Base-by-base conservation (phyloP, 2,888 invertebrate species). In the Asteroscopus sphinx region DNA sequence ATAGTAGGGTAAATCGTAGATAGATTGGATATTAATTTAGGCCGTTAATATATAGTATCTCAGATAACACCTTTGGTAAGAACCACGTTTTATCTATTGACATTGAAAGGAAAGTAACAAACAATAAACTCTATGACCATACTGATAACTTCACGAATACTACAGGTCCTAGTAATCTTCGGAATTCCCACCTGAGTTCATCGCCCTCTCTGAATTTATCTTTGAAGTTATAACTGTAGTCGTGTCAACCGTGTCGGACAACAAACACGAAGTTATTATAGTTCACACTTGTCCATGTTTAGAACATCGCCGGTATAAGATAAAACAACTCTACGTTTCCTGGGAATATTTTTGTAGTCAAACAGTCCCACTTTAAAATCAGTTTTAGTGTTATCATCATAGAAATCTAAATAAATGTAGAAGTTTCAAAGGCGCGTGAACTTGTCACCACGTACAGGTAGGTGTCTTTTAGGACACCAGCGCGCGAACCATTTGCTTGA, bases 161-260 rank as follows among this genome's bases (percentile, higher is more conserved):
- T 25, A 9, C 37, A 37, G 41, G n/a, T 12, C 11, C 28, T 40
- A 16, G 21, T 17, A 39, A 67, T 70, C 48, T 57, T 45, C 25
- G 8, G 17, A 53, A 63, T 79, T 82, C 76, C 68, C 81, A 81
- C 72, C 68, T 71, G 48, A 83, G 86, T 82, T 88, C 83, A 79
- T 70, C 73, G 82, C 81, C 83, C 83, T 76, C 52, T 40, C 64
- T 44, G 62, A 68, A 72, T 70, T 68, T 84, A 81, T 84, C 86
- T 87, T 82, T 81, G 80, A 80, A 86, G 84, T 90, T 91, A 90
- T 88, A 88, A 82, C 77, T 86, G 85, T 86, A 80, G 70, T 69
- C 64, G 73, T 79, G 82, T 82, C 83, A 82, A 70, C 74, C 69
- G 68, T 79, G 82, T 83, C 83, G 81, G 74, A 81, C 76, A 75